Conservation (phyloP, 2,888 invertebrate genomes). For the Boloria selene region DNA sequence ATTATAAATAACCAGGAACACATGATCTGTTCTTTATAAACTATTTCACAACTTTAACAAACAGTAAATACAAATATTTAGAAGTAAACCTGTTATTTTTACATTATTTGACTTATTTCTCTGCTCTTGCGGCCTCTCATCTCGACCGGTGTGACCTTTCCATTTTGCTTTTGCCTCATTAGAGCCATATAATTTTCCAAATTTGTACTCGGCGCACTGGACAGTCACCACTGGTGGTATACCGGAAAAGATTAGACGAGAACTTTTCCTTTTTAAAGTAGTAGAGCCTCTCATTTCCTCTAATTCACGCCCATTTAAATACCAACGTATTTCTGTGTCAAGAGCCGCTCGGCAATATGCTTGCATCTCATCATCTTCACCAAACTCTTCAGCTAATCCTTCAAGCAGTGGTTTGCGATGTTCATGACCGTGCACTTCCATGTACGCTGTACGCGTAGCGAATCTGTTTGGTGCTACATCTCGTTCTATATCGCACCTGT, state of each 20-base stretch:
- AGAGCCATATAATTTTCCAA: slow-evolving; percentile 72
- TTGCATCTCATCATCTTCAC: slow-evolving; percentile 63
- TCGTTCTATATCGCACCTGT: slow-evolving; percentile 71
- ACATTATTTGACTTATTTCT: slow-evolving; percentile 43
- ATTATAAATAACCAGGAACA: slow-evolving; percentile 26
- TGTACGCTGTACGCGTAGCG: slow-evolving; percentile 60
- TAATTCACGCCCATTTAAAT: slow-evolving; percentile 64
- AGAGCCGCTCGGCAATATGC: slow-evolving; percentile 66
- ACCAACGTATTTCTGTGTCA: slow-evolving; percentile 68
- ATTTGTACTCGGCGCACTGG: slow-evolving; percentile 76
- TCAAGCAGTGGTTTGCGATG: slow-evolving; percentile 63
- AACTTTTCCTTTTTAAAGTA: slow-evolving; percentile 55
- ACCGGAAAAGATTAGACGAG: slow-evolving; percentile 64
- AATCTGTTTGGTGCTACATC: slow-evolving; percentile 68
- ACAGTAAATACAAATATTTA: slow-evolving; percentile 29
- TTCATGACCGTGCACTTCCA: slow-evolving; percentile 64
- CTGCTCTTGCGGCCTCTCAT: slow-evolving; percentile 51
- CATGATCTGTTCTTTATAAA: slow-evolving; percentile 10
- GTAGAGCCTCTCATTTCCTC: slow-evolving; percentile 57
- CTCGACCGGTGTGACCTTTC: slow-evolving; percentile 48
- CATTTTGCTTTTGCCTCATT: slow-evolving; percentile 60
- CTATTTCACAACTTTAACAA: slow-evolving; percentile 35
- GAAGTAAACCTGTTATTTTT: slow-evolving; percentile 40
- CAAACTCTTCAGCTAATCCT: slow-evolving; percentile 62
- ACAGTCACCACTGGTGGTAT: slow-evolving; percentile 73